Percentiles rank a stretch among this genome's conserved stretches.
These are phyloP conservation scores for Lasioglossum vierecki DNA, from an alignment of 2,888 invertebrate species.

Conservation along the genomic window DNA sequence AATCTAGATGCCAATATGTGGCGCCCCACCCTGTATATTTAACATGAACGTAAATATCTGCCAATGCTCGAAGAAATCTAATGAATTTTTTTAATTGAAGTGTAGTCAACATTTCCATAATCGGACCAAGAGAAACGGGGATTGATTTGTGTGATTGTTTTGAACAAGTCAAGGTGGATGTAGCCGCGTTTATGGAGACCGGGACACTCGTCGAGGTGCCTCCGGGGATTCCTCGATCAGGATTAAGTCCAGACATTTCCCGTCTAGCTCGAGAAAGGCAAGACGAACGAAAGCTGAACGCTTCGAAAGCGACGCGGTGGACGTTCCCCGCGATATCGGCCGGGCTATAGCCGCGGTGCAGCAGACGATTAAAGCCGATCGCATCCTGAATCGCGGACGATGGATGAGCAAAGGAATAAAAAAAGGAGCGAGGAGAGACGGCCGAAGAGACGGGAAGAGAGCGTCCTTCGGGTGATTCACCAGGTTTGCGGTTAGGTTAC, in stretches of 20 bases:
- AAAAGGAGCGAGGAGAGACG: constrained; percentile 48
- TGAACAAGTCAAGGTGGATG: neutral
- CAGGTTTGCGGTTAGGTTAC: constrained; percentile 71
- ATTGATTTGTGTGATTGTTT: neutral
- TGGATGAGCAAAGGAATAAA: constrained; percentile 43
- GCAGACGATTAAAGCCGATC: constrained; percentile 57
- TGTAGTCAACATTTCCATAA: no score
- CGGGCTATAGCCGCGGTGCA: constrained; percentile 47
- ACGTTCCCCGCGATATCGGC: constrained; percentile 19
- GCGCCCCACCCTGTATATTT: no score
- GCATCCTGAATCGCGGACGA: constrained; percentile 56
- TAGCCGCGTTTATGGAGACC: neutral
- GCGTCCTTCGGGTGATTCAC: constrained; percentile 79
- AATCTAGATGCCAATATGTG: no score
- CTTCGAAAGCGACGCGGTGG: constrained; percentile 29
- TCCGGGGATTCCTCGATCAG: constrained; percentile 1
- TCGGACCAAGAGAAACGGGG: no score
- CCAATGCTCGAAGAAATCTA: no score
- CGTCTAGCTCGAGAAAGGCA: neutral
- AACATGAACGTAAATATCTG: no score
- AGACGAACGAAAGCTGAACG: constrained; percentile 16
- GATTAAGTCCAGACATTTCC: constrained; percentile 29
- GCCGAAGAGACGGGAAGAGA: constrained; percentile 52
- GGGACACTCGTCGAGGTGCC: neutral
- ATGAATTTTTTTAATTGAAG: no score